These are phyloP conservation scores for Tigriopus japonicus DNA, from an alignment of 1,140 invertebrate genomes.

Conservation along the genomic window DNA sequence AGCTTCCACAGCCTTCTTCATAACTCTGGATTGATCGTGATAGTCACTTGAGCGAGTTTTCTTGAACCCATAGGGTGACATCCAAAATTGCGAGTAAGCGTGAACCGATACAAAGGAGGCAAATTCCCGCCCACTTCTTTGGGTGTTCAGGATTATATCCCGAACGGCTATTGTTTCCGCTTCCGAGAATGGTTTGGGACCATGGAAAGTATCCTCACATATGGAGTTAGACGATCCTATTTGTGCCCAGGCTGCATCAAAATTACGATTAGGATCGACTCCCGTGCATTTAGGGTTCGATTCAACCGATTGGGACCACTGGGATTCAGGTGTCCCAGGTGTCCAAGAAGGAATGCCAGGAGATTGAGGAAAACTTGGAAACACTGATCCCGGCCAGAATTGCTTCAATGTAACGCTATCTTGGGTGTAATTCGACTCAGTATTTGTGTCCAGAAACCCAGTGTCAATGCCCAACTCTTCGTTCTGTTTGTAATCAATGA, in stretches of 20 bases:
- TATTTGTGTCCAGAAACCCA: too few relatives aligned
- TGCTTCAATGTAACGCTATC: background rate
- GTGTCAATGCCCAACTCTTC: too few relatives aligned
- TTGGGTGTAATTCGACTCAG: too few relatives aligned
- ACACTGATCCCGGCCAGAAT: background rate
- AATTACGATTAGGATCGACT: conserved; percentile 21
- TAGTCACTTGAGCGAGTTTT: conserved; percentile 15
- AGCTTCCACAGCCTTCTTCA: conserved; percentile 16
- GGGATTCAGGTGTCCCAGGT: too few relatives aligned
- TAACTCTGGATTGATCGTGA: conserved; percentile 18
- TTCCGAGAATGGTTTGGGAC: conserved; percentile 23
- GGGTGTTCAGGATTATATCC: conserved; percentile 22
- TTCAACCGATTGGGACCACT: background rate
- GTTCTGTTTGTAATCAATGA: too few relatives aligned
- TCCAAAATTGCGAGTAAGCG: conserved; percentile 68
- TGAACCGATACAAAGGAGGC: conserved; percentile 62
- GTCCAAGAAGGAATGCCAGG: conserved; percentile 24
- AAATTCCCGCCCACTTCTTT: conserved; percentile 23
- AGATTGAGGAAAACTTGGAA: conserved; percentile 49
- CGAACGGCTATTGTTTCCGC: conserved; percentile 20
- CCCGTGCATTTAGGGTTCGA: conserved; percentile 14
- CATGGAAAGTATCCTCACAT: conserved; percentile 24
- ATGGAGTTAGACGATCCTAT: conserved; percentile 23
- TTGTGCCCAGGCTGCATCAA: conserved; percentile 14
- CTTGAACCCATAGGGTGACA: conserved; percentile 52